Evolutionary conservation across 2,113 vertebrate species (phyloP), one percentile per base, ranked within the genome.

Genomic region (Nannospalax galili): DNA sequence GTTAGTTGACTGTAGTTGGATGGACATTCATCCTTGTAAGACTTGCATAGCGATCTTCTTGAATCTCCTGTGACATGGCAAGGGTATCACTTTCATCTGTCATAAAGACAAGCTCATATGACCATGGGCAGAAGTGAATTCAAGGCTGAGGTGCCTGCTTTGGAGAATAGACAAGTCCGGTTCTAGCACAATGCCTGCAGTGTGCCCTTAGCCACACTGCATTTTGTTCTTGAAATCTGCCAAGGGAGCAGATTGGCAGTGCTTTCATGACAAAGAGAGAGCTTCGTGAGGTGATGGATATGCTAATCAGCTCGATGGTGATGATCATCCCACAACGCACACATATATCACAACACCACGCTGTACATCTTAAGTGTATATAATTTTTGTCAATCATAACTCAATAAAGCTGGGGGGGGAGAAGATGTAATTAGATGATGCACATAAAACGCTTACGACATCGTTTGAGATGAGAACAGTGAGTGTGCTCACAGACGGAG

Each of bases 381-480:
- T 58, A 10, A 79, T 37, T 80, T 45, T 74, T 67, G 75, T 95
- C 81, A 93, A 8, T 85, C 45, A 22, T 35, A 16, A 42, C 15
- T 35, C 26, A 22, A 3, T 40, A 22, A 73, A 48, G 48, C 58
- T 35, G 20, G 26, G 26, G 42, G n/a, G 6, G 3, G 69, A 30
- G 78, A 5, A 17, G 89, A 20, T 0, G 14, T 58, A 65, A 7
- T 12, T 15, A 14, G 35, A 1, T 1, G 0, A 4, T 0, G 8
- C 8, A 0, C 1, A 0, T 3, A 8, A 40, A 56, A 72, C 0
- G 2, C 15, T 30, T 1, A 1, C 0, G 0, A 17, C 16, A 14
- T 15, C 4, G 1, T 8, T 0, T 8, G 32, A 48, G 42, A 3
- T 16, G 0, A 0, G 0, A 26, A 0, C 0, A 2, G 37, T 2